Conservation (phyloP, 2,888 invertebrate species). For the Chaetoderma sp. region DNA sequence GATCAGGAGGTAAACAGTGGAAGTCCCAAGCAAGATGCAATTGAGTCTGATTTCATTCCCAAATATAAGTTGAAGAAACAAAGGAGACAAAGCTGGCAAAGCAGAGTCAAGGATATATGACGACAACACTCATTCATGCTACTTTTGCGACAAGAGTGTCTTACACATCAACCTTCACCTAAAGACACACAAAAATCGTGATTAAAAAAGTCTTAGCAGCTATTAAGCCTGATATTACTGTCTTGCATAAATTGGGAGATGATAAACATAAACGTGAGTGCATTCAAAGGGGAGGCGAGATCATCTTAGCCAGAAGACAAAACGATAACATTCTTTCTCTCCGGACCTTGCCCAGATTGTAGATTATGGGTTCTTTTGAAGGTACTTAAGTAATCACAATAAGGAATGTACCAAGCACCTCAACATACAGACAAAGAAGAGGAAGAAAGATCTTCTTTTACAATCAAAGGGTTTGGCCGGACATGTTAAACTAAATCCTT, state of each 20-base stretch:
- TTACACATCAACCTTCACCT: slow-evolving; percentile 22
- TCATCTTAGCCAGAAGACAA: slow-evolving; percentile 28
- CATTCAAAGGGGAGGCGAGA: slow-evolving; percentile 26
- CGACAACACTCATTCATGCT: slow-evolving; percentile 16
- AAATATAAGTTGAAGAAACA: too few relatives aligned
- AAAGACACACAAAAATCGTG: slow-evolving; percentile 22
- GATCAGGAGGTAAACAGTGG: too few relatives aligned
- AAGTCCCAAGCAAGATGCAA: too few relatives aligned
- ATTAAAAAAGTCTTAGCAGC: slow-evolving; percentile 23
- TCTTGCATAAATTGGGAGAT: slow-evolving; percentile 31
- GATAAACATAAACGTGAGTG: slow-evolving; percentile 27
- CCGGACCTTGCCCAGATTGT: slow-evolving; percentile 35
- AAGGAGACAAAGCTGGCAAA: too few relatives aligned
- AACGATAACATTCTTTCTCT: slow-evolving; percentile 22
- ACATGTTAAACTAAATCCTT: neutral
- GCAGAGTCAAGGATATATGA: too few relatives aligned
- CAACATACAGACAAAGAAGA: neutral
- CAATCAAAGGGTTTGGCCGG: slow-evolving; percentile 22
- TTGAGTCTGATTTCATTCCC: too few relatives aligned
- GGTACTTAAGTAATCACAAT: slow-evolving; percentile 18
- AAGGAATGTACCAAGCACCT: slow-evolving; percentile 12
- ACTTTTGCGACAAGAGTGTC: slow-evolving; percentile 19
- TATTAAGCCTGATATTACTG: slow-evolving; percentile 20
- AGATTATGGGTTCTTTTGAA: slow-evolving; percentile 22
- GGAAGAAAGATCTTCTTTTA: slow-evolving; percentile 25